Conservation (phyloP, 2,113 vertebrate species). For the Silurus meridionalis region DNA sequence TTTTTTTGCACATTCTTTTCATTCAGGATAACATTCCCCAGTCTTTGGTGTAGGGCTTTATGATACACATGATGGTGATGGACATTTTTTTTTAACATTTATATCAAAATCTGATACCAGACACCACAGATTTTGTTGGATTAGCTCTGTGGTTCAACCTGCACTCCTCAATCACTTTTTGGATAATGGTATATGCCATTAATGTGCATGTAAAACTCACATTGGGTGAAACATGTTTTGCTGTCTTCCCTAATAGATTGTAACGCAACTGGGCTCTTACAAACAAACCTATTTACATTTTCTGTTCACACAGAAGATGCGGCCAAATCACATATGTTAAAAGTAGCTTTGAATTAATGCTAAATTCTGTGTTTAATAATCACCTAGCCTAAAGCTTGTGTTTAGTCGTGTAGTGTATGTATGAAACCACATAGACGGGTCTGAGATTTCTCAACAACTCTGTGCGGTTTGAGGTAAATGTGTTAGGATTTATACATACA, state of each 20-base stretch:
- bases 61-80: background rate
- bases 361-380: background rate
- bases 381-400: background rate
- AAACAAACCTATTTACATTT: background rate
- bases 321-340: no score
- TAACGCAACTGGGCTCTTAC: background rate
- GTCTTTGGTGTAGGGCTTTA: background rate
- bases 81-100: background rate
- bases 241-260: background rate
- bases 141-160: background rate
- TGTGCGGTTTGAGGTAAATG: background rate
- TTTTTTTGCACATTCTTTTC: background rate
- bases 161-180: background rate
- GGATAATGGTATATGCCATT: background rate
- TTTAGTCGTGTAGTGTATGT: background rate
- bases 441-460: background rate
- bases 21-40: background rate
- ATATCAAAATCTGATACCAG: background rate
- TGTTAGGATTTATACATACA: no score
- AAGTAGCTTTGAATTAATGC: no score
- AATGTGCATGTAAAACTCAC: background rate
- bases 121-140: background rate
- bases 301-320: background rate
- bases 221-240: background rate
- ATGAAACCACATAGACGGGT: background rate